These are phyloP conservation scores for Drosophila sturtevanti DNA, from an alignment of 1,140 invertebrate genomes.

Conservation along the genomic window DNA sequence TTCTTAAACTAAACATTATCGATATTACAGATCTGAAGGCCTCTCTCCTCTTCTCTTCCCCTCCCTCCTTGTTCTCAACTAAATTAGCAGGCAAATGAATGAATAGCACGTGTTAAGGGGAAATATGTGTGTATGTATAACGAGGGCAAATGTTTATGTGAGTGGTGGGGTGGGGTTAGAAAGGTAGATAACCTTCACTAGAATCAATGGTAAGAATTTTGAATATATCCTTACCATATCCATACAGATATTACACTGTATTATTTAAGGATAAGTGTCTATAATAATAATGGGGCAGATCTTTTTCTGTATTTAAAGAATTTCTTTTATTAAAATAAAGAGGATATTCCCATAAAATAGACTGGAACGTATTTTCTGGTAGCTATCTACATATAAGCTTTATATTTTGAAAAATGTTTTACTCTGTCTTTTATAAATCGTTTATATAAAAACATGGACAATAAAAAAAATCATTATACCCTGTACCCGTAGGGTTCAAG, in stretches of 20 bases:
- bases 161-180: not conserved
- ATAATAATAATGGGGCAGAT: too few species aligned
- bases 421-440: too few species aligned
- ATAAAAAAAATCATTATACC: too few species aligned
- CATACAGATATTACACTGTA: not conserved
- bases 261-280: too few species aligned
- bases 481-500: too few species aligned
- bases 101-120: not conserved
- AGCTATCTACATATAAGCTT: too few species aligned
- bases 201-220: not conserved
- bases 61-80: not conserved
- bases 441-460: too few species aligned
- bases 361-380: too few species aligned
- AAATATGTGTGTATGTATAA: not conserved
- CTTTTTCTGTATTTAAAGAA: too few species aligned
- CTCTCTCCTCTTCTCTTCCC: not conserved
- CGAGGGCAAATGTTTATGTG: not conserved
- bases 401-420: too few species aligned
- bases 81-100: not conserved
- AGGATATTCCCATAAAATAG: too few species aligned
- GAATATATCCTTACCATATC: not conserved
- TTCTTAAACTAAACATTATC: not conserved
- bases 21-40: constrained; percentile 1
- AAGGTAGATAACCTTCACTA: constrained; percentile 29
- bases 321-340: too few species aligned